A percentile compares a stretch with the other conserved stretches of the same genome.
These are phyloP conservation scores for Sabatieria punctata DNA, from an alignment of 2,888 invertebrate species.

Conservation along the genomic window DNA sequence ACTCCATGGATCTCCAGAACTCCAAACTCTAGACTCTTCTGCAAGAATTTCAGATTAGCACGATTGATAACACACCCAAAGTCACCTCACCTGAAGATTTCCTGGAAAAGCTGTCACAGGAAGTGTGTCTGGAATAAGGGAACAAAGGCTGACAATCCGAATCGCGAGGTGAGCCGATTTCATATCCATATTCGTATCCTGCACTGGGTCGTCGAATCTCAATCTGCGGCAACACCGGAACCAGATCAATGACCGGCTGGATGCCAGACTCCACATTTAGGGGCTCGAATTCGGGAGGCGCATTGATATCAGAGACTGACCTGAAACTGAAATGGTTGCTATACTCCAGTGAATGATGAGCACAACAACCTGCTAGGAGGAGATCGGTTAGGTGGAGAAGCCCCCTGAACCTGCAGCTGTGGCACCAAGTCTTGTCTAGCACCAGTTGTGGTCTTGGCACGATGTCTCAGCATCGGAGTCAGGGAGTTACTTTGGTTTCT, in stretches of 20 bases:
- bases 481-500: too few species aligned
- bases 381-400: constrained; percentile 27
- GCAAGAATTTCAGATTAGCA: not conserved
- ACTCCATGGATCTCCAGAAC: not conserved
- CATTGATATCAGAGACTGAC: too few species aligned
- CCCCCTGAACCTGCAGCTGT: constrained; percentile 26
- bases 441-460: too few species aligned
- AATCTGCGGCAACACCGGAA: constrained; percentile 11
- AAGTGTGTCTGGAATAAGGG: not conserved
- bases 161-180: constrained; percentile 26
- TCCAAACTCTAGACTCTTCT: not conserved
- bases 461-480: too few species aligned
- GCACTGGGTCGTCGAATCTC: constrained; percentile 28
- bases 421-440: too few species aligned
- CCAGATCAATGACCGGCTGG: too few species aligned
- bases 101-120: not conserved
- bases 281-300: too few species aligned
- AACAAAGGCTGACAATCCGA: constrained; percentile 9
- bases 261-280: too few species aligned
- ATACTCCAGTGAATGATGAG: too few species aligned
- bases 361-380: too few species aligned
- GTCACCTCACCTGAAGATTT: not conserved
- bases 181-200: constrained; percentile 28
- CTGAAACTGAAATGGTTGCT: too few species aligned
- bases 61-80: not conserved